phyloP scores from a whole-genome alignment of 2,797 vertebrate species.

The Lerista edwardsae region DNA sequence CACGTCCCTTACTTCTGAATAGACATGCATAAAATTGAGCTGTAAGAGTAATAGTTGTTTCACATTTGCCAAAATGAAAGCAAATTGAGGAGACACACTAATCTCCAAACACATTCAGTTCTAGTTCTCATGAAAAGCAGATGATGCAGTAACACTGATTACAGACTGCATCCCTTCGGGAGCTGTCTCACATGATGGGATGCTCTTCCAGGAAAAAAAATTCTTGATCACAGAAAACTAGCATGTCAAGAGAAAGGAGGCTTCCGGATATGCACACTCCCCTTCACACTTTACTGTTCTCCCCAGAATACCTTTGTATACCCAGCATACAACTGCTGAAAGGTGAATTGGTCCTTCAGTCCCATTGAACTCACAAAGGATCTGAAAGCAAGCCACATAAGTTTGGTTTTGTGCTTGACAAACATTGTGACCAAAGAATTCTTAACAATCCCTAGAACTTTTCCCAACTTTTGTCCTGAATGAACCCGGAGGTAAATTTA shows the following conservation, averaged over 20 bases:
- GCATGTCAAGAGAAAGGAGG: not conserved
- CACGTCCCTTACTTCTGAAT: too few relatives aligned
- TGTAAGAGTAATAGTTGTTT: not conserved
- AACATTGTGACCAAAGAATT: constrained; percentile 52
- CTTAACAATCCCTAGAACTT: constrained; percentile 50
- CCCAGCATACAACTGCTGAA: not conserved
- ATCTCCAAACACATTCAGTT: not conserved
- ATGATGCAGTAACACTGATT: not conserved
- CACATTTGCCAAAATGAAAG: not conserved
- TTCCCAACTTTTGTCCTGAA: constrained; percentile 54
- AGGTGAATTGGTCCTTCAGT: not conserved
- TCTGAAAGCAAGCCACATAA: not conserved
- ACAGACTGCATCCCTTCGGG: not conserved
- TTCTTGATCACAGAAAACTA: not conserved
- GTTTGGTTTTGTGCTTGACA: not conserved
- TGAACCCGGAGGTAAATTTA: constrained; percentile 66
- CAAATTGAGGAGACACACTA: not conserved
- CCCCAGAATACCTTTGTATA: not conserved
- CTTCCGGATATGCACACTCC: not conserved
- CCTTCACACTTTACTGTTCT: not conserved
- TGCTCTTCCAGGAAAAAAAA: not conserved
- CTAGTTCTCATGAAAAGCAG: not conserved
- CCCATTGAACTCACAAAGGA: not conserved
- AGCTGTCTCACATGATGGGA: not conserved
- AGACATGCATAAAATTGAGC: too few relatives aligned